These are phyloP conservation scores for Aphelenchoides bicaudatus DNA, from an alignment of 2,888 invertebrate species.

Conservation along the genomic window DNA sequence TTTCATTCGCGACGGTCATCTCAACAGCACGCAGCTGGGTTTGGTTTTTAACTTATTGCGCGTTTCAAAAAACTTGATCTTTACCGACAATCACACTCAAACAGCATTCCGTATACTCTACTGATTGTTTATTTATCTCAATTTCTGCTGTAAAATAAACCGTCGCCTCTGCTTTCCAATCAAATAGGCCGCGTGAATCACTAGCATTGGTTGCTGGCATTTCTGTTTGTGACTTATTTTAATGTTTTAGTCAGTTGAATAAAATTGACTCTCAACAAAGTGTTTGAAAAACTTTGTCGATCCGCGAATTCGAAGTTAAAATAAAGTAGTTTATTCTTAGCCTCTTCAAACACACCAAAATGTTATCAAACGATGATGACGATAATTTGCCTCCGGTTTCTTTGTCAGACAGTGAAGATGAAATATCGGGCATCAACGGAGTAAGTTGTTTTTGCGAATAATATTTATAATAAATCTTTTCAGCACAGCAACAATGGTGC, in stretches of 20 bases:
- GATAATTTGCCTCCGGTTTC: conserved; percentile 1
- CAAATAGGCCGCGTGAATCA: conserved; percentile 4
- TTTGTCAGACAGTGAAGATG: conserved; percentile 3
- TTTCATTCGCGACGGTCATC: too few relatives aligned
- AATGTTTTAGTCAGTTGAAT: background rate
- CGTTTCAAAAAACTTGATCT: too few relatives aligned
- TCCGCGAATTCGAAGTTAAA: background rate
- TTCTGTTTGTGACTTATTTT: background rate
- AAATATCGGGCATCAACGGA: background rate
- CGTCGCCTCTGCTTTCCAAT: too few relatives aligned
- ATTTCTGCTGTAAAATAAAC: background rate
- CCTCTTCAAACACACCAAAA: background rate
- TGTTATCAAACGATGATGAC: conserved; percentile 5
- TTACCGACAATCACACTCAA: too few relatives aligned
- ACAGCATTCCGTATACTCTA: background rate
- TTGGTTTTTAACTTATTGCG: too few relatives aligned
- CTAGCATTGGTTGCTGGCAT: background rate
- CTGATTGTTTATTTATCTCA: background rate
- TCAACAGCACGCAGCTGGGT: too few relatives aligned
- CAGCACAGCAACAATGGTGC: background rate
- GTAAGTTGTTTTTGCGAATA: background rate
- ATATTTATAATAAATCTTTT: background rate
- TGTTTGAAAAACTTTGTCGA: too few relatives aligned
- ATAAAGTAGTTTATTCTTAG: conserved; percentile 1
- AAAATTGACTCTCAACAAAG: background rate